Evolutionary conservation across 1,140 invertebrate species (phyloP).

Genomic region (Megalonaias nervosa): DNA sequence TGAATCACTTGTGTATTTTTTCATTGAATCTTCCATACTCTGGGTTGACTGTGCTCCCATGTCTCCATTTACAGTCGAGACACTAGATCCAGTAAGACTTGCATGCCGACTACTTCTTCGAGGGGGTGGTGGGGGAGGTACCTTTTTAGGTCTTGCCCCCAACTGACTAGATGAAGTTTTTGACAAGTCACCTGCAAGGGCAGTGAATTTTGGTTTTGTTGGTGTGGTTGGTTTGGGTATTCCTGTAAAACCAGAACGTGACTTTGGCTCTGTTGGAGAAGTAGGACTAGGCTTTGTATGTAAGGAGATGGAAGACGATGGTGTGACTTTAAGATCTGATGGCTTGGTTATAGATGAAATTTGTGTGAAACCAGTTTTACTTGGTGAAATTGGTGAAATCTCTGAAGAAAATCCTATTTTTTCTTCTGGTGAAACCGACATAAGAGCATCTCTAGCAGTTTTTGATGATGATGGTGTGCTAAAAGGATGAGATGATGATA

Average conservation of each 20-base stretch:
- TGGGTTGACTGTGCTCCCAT: constrained; percentile 14
- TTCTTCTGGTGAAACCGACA: constrained; percentile 22
- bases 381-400: constrained; percentile 21
- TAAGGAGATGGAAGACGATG: constrained; percentile 16
- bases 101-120: constrained; percentile 45
- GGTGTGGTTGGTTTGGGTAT: constrained; percentile 36
- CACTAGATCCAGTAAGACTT: constrained; percentile 22
- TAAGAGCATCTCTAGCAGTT: constrained; percentile 8
- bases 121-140: constrained; percentile 51
- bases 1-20: constrained; percentile 7
- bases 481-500: constrained; percentile 36
- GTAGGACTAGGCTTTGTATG: constrained; percentile 26
- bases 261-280: constrained; percentile 13
- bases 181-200: constrained; percentile 20
- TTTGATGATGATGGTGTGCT: constrained; percentile 34
- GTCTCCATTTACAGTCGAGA: constrained; percentile 32
- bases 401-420: constrained; percentile 17
- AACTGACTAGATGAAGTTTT: constrained; percentile 27
- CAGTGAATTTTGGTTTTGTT: constrained; percentile 25
- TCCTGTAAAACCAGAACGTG: constrained; percentile 28
- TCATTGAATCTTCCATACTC: constrained; percentile 1
- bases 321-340: constrained; percentile 21
- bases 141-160: constrained; percentile 38
- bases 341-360: constrained; percentile 13
- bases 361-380: constrained; percentile 12